Conservation (phyloP, 2,113 vertebrate species). For the Siniperca knerii region DNA sequence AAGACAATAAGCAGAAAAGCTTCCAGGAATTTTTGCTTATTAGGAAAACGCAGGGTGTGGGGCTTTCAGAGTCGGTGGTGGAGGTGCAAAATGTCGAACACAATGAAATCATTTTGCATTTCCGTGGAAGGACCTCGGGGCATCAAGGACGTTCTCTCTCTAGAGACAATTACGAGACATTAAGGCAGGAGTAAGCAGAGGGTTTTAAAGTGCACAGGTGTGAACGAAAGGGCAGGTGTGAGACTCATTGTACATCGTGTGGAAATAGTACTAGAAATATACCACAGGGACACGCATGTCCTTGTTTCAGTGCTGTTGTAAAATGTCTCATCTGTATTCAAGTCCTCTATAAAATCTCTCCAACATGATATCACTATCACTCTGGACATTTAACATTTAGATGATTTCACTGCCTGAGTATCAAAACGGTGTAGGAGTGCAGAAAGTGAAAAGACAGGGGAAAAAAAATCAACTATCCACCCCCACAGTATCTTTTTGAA, state of each 20-base stretch:
- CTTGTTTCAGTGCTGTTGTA: conserved; percentile 11
- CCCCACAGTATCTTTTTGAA: conserved; percentile 71
- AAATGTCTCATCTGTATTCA: conserved; percentile 26
- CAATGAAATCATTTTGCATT: conserved; percentile 59
- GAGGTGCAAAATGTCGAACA: conserved; percentile 43
- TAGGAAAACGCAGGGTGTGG: not conserved
- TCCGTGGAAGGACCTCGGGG: conserved; percentile 42
- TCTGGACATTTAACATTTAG: conserved; percentile 62
- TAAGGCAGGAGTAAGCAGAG: conserved; percentile 11
- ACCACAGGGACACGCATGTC: not conserved
- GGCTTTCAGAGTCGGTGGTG: not conserved
- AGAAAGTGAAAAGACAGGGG: conserved; percentile 65
- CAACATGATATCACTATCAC: conserved; percentile 52
- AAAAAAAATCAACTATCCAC: conserved; percentile 59
- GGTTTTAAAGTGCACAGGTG: conserved; percentile 35
- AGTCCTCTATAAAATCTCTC: conserved; percentile 38
- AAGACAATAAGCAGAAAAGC: conserved; percentile 36
- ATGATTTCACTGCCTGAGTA: conserved; percentile 60
- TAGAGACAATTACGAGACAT: conserved; percentile 43
- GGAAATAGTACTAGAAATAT: not conserved
- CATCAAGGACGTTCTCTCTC: conserved; percentile 52
- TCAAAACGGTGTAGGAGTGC: conserved; percentile 73
- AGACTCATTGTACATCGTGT: not conserved
- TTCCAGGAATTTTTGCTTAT: conserved; percentile 41
- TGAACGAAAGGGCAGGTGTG: conserved; percentile 35